Base-by-base conservation (phyloP, 2,888 invertebrate species). In the Asteroscopus sphinx region DNA sequence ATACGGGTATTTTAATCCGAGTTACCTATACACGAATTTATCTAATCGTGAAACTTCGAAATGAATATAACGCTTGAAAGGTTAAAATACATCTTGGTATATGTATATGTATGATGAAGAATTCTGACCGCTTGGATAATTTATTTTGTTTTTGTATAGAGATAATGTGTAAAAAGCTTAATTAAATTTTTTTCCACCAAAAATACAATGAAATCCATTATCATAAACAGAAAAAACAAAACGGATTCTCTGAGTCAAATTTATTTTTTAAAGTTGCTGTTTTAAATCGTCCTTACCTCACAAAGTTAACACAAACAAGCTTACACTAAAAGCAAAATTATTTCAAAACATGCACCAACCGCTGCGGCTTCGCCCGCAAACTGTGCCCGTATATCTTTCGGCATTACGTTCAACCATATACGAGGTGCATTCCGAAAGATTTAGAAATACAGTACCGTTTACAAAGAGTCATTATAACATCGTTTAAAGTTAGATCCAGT, bases 381-480 rank as follows among this genome's bases (percentile, higher is more conserved):
- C 48, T 56, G 17, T 26, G 21, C 21, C 58, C 69, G 67, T 79
- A 73, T 75, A 63, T 81, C 68, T 61, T 37, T 15, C 15, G 13
- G 54, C 47, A 68, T 53, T 63, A 69, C 53, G 41, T 60, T 58
- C 49, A 26, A 30, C 35, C 8, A 12, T 52, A 68, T 53, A 56
- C 45, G 62, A 69, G 63, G 63, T 65, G 66, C 67, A 77, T 78
- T 75, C 74, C 35, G 67, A 45, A 49, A 76, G 73, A 82, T 82
- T 84, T 77, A 71, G 76, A 73, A 73, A 78, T 76, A 79, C 79
- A 72, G 70, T 64, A 63, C 68, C 55, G 73, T 66, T n/a, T 32
- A 64, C 69, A 76, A 74, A 69, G 58, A 75, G 73, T 78, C 75
- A 65, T 80, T 81, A 75, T 66, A 79, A 69, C 65, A 68, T 65